Evolutionary conservation across 2,888 invertebrate genomes (phyloP), one percentile per base, ranked within the genome.

Genomic region (Maniola hyperantus): DNA sequence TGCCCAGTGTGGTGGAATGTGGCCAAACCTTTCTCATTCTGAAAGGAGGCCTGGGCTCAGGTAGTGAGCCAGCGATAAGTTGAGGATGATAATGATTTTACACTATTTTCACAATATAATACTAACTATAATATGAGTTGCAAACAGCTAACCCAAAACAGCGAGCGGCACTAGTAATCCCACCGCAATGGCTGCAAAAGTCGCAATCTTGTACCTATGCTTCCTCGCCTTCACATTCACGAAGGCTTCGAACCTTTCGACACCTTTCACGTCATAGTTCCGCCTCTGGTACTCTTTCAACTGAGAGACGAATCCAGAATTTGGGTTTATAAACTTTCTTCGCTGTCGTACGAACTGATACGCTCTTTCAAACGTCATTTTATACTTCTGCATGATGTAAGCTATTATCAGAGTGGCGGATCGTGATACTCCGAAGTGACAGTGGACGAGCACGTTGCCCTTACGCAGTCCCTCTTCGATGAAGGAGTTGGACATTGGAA

Each of bases 321-420:
- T 99, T 2, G 99, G 99, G 67, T 98, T 98, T 79, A 99, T 98
- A 83, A 98, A 98, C 69, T 96, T 95, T 62, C 99, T 93, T 67
- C 96, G 95, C 73, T 95, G 94, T 83, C 97, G 97, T 66, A 99
- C 98, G 82, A 96, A 94, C 77, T 96, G 95, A 90, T 96, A 98
- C 0, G 98, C 98, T 81, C 98, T 97, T 54, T 97, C 94, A 93
- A 96, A 96, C 48, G 96, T 95, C 84, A 97, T 85, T 69, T 95
- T 94, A 83, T 96, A 96, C 88, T 97, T 96, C 78, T 97, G 96
- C 97, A 99, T 98, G 77, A 98, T 94, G 91, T 97, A 99, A 59
- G 98, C 98, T 81, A 99, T 98, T 80, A 98, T 97, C 82, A 99
- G 95, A 71, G 98, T 98, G 71, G 98, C 98, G 73, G 98, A 98